Evolutionary conservation across 2,113 vertebrate genomes (phyloP).

Genomic region (Lutjanus erythropterus): DNA sequence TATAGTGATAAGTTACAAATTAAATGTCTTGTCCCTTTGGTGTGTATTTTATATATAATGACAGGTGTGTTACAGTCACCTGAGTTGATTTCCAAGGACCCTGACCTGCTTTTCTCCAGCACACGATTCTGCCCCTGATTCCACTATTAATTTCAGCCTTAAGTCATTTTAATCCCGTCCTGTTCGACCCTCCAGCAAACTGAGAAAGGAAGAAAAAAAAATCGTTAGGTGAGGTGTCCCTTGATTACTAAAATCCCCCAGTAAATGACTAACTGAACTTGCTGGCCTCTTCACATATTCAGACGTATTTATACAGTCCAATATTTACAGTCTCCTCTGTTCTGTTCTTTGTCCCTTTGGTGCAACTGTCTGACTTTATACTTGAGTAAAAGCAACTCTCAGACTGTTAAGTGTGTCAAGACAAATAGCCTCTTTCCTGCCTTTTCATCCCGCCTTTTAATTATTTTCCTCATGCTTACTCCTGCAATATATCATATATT

Average conservation of each 20-base stretch:
- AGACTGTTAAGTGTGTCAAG: slow-evolving; percentile 4
- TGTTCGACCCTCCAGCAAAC: background rate
- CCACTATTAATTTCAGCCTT: background rate
- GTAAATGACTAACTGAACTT: slow-evolving; percentile 10
- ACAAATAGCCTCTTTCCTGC: slow-evolving; percentile 26
- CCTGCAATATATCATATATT: background rate
- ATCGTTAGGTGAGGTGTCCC: slow-evolving; percentile 3
- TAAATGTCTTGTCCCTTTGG: too few species aligned
- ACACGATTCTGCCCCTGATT: background rate
- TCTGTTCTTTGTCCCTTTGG: slow-evolving; percentile 24
- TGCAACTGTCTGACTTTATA: slow-evolving; percentile 16
- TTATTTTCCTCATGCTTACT: background rate
- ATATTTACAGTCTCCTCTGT: slow-evolving; percentile 38
- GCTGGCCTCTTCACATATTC: background rate
- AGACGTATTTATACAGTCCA: slow-evolving; percentile 12
- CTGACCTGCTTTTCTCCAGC: background rate
- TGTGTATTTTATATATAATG: too few species aligned
- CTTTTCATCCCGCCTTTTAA: slow-evolving; percentile 31
- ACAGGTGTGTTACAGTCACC: background rate
- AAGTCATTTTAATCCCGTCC: slow-evolving; percentile 38
- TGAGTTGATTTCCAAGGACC: background rate
- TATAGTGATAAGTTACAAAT: too few species aligned
- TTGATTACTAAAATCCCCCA: slow-evolving; percentile 16
- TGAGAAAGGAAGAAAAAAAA: background rate
- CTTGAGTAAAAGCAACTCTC: slow-evolving; percentile 13